Percentiles rank a stretch among this genome's conserved stretches.
phyloP scores from a whole-genome alignment of 1,140 invertebrate genomes.

The Apis florea region DNA sequence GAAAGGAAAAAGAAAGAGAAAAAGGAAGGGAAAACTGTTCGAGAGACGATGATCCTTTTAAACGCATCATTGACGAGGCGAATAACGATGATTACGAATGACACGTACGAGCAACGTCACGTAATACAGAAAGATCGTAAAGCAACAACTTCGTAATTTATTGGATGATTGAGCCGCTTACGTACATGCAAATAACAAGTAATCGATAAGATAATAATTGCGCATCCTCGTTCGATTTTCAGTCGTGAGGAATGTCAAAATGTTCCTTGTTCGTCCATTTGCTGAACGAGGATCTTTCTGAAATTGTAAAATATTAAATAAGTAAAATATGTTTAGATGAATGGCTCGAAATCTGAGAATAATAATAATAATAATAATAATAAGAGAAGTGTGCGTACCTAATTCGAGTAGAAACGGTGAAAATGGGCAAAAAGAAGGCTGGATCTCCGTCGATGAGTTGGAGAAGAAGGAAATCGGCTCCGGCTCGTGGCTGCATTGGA shows the following conservation, averaged over 20 bases:
- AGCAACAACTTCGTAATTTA: background rate
- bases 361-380: too few relatives aligned
- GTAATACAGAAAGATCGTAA: background rate
- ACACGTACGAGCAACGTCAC: background rate
- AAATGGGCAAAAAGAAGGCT: background rate
- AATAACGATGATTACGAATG: background rate
- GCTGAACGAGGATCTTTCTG: too few relatives aligned
- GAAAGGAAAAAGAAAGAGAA: too few relatives aligned
- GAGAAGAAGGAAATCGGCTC: background rate
- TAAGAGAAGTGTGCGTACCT: background rate
- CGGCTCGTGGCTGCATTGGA: constrained; percentile 19
- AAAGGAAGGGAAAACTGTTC: too few relatives aligned
- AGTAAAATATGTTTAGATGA: too few relatives aligned
- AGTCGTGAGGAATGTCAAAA: too few relatives aligned
- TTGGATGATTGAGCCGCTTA: constrained; percentile 1
- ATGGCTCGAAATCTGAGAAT: too few relatives aligned
- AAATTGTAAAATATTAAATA: too few relatives aligned
- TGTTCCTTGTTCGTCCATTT: too few relatives aligned
- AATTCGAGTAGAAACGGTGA: background rate
- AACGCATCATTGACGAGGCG: background rate
- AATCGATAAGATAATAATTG: background rate
- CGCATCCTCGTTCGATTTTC: background rate
- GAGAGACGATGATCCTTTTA: background rate
- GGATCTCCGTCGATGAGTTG: constrained; percentile 2
- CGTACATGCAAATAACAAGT: background rate